Conservation (phyloP, 2,797 vertebrate genomes). For the Lithobates sylvaticus region DNA sequence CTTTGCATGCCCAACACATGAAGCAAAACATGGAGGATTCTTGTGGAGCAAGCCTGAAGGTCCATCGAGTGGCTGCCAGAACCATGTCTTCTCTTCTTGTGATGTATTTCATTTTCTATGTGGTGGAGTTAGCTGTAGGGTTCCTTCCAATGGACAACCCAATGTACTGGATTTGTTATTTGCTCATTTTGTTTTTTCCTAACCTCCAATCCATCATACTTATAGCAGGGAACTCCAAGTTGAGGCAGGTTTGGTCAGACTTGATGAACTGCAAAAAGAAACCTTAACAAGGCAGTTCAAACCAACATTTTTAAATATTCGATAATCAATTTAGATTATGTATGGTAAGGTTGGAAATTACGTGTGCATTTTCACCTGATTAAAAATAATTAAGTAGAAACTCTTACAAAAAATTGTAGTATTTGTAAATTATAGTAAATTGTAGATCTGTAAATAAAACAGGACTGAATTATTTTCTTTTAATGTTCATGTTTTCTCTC, state of each 20-base stretch:
- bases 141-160: slow-evolving; percentile 18
- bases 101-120: slow-evolving; percentile 40
- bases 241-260: slow-evolving; percentile 9
- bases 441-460: no score
- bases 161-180: slow-evolving; percentile 16
- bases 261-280: slow-evolving; percentile 15
- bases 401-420: no score
- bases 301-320: background rate
- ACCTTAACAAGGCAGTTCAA: background rate
- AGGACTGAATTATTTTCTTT: no score
- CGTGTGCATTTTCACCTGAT: no score
- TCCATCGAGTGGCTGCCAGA: slow-evolving; percentile 15
- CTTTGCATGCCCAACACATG: slow-evolving; percentile 33
- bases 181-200: slow-evolving; percentile 19
- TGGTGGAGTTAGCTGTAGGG: slow-evolving; percentile 33
- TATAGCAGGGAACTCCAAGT: slow-evolving; percentile 30
- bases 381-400: no score
- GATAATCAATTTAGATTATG: background rate
- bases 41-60: slow-evolving; percentile 13
- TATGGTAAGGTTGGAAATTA: no score
- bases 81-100: slow-evolving; percentile 45
- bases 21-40: slow-evolving; percentile 39
- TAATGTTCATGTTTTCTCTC: no score
- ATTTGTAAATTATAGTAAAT: no score
- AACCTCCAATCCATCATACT: slow-evolving; percentile 24